Evolutionary conservation across 2,113 vertebrate species (phyloP), one percentile per base, ranked within the genome.

Genomic region (Spizaetus ornatus): DNA sequence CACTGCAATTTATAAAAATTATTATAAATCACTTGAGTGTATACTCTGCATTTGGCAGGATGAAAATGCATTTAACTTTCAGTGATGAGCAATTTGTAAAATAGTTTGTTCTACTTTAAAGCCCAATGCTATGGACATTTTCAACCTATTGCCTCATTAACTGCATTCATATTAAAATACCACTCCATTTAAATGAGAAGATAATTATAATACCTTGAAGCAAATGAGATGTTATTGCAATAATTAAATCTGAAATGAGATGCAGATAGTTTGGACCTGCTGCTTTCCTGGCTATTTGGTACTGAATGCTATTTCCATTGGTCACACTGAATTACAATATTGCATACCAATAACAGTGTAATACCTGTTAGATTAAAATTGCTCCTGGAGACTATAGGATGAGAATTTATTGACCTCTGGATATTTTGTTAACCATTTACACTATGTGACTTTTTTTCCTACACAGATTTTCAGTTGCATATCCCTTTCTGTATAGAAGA

Each of bases 171-270:
- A 97, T 97, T 98, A 97, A 97, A 98, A 97, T 97, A 97, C 93
- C 96, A 96, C 93, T 98, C 96, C 65, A 95, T 98, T 97, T 98
- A 96, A 98, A 98, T 97, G 94, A 97, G 96, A 95, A 96, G 97
- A 97, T 98, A 98, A 98, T 98, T 98, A 92, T 97, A 98, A 98
- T 98, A 98, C 97, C 98, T 98, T 97, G 96, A 96, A 98, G 96
- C 82, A 98, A 98, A 98, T 98, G 95, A 97, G 95, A 96, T 98
- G 95, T 97, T 98, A 98, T 97, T 98, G 93, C 95, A 98, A 97
- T 97, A 98, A 98, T 98, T 98, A 98, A 97, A 97, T 96, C 95
- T 87, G 97, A 96, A 97, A 97, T 98, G 96, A 97, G 94, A 97
- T 96, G 92, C 96, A 94, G 95, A 94, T 95, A 97, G 94, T 97